Base-by-base conservation (phyloP, 2,113 vertebrate genomes). In the Equus przewalskii region DNA sequence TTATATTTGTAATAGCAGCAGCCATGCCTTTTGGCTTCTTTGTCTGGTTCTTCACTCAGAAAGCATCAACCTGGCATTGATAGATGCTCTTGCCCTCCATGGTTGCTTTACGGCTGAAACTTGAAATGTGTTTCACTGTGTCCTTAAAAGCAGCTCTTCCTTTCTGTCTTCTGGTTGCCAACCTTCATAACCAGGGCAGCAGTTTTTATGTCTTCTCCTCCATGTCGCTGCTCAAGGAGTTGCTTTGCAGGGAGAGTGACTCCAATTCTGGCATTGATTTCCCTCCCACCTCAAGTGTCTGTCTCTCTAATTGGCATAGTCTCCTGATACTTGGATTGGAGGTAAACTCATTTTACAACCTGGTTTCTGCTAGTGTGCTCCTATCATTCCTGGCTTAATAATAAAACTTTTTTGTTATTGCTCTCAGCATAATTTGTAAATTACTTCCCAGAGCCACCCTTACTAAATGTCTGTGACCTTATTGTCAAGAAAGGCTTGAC, bases 401-500 rank as follows among this genome's bases (percentile, higher is more conserved):
- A 89, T 93, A 96, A 98, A 96, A 87, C n/a, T 72, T 65, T 84
- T 41, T 83, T 78, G 96, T 96, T 96, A 69, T 76, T 95, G 90
- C 67, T 94, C 92, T 95, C 95, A 96, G 87, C 51, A 94, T 92
- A 96, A 96, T 93, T 98, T 96, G 76, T 91, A 98, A 97, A 96
- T 97, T 94, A 96, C 95, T 97, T 98, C 76, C 90, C 96, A 97
- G 76, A 98, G 95, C 62, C 19, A 41, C 92, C 90, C 94, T 97
- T 64, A 97, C 64, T 95, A 92, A 98, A 96, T 67, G 95, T 91
- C 96, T 96, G 85, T 97, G 95, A 98, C 97, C 92, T 98, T 97
- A 92, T 95, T 96, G 97, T 98, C 92, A 89, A 96, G 95, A 96
- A 96, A 91, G 69, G 51, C 94, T 97, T 98, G 97, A 98, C 92